phyloP scores from a whole-genome alignment of 2,113 vertebrate genomes.

The Proteles cristata region DNA sequence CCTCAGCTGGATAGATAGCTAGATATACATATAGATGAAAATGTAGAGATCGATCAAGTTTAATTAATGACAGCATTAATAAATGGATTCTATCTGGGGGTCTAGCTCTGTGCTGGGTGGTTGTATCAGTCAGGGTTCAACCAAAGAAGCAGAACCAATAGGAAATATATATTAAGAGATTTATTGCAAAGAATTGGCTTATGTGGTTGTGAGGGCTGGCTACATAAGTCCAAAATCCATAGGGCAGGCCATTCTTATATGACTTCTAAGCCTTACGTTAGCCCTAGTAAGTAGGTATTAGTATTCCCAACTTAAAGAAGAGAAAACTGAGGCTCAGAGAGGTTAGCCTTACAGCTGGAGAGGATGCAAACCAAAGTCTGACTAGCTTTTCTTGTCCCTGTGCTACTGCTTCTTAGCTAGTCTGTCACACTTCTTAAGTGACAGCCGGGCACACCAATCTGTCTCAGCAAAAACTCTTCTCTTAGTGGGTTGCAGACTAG shows the following conservation, averaged over 20 bases:
- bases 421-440: conserved; percentile 32
- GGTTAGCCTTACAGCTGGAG: background rate
- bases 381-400: background rate
- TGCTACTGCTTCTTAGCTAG: background rate
- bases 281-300: background rate
- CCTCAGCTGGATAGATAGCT: background rate
- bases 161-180: background rate
- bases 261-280: background rate
- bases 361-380: background rate
- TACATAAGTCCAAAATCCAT: background rate
- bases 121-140: background rate
- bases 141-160: background rate
- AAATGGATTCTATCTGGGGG: background rate
- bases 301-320: background rate
- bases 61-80: conserved; percentile 17
- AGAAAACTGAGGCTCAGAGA: conserved; percentile 26
- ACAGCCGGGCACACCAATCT: conserved; percentile 36
- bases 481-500: background rate
- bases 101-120: background rate
- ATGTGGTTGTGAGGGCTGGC: background rate
- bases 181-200: conserved; percentile 13
- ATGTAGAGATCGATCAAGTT: background rate
- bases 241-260: background rate
- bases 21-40: too few species aligned
- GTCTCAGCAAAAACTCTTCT: conserved; percentile 37